phyloP scores from a whole-genome alignment of 1,140 invertebrate genomes.

The honey bee (Apis mellifera) region Amel_HAv3.1 CM009934.2:4444001-4444500 shows the following conservation, averaged over 20 bases:
- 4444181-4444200: neutral
- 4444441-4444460: slow-evolving; percentile 10
- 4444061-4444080: neutral
- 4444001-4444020: slow-evolving; percentile 9
- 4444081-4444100: neutral
- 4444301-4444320: too few relatives aligned
- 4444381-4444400: neutral
- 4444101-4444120: neutral
- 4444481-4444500: neutral
- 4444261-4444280: neutral
- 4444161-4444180: too few relatives aligned
- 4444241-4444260: neutral
- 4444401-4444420: neutral
- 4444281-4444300: slow-evolving; percentile 22
- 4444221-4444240: too few relatives aligned
- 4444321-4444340: slow-evolving; percentile 18
- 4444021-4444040: slow-evolving; percentile 19
- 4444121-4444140: too few relatives aligned
- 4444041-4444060: slow-evolving; percentile 15
- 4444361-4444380: slow-evolving; percentile 21
- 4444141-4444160: too few relatives aligned
- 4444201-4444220: too few relatives aligned
- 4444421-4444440: slow-evolving; percentile 57
- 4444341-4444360: slow-evolving; percentile 36
- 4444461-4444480: slow-evolving; percentile 8